phyloP scores from a whole-genome alignment of 2,888 invertebrate genomes.

The Dryomyza anilis region DNA sequence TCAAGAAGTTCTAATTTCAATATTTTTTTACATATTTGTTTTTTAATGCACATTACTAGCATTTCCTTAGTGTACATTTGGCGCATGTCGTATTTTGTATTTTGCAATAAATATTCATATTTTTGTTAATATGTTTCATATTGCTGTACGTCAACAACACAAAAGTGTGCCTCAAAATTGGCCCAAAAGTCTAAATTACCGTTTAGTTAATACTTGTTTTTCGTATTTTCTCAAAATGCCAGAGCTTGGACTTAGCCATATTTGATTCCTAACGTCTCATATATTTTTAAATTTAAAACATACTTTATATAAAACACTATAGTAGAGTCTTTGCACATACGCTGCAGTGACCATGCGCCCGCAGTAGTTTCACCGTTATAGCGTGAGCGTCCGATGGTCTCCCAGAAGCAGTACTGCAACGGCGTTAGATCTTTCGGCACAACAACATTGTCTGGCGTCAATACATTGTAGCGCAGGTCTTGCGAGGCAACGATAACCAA shows the following conservation, averaged over 20 bases:
- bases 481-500: constrained; percentile 77
- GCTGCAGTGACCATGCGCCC: constrained; percentile 66
- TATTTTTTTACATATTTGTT: too few species aligned
- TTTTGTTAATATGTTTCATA: too few species aligned
- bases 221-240: too few species aligned
- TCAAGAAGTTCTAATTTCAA: too few species aligned
- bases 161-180: too few species aligned
- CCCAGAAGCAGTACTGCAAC: constrained; percentile 73
- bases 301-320: constrained; percentile 60
- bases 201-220: not conserved
- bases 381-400: constrained; percentile 74
- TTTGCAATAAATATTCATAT: too few species aligned
- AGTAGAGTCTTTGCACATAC: constrained; percentile 67
- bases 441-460: constrained; percentile 64
- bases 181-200: not conserved
- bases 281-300: not conserved
- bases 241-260: too few species aligned
- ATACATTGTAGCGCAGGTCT: constrained; percentile 64
- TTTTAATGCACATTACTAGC: too few species aligned
- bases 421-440: constrained; percentile 62
- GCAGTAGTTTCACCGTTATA: constrained; percentile 73
- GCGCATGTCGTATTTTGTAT: too few species aligned
- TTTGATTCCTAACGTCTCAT: not conserved
- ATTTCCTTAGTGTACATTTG: too few species aligned
- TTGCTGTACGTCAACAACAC: too few species aligned